Evolutionary conservation across 2,888 invertebrate genomes (phyloP).

Genomic region (Lochmaea crataegi): DNA sequence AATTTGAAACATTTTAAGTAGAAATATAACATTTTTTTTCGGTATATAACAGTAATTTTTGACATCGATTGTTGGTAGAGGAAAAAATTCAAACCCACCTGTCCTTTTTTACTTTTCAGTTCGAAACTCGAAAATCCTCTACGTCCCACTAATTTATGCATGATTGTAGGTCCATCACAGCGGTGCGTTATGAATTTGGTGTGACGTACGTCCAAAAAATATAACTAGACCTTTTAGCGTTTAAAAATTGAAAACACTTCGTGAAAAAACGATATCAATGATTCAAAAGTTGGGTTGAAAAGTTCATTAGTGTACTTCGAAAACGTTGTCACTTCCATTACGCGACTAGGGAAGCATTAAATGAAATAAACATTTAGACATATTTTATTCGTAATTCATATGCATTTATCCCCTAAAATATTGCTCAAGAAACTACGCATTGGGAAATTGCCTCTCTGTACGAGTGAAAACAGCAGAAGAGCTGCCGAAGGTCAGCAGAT

Average conservation of each 20-base stretch:
- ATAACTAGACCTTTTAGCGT: conserved; percentile 29
- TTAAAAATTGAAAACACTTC: conserved; percentile 27
- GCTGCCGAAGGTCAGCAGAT: too few species aligned
- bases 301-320: conserved; percentile 17
- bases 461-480: too few species aligned
- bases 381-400: too few species aligned
- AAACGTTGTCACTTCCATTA: background rate
- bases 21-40: background rate
- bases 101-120: background rate
- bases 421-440: too few species aligned
- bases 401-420: too few species aligned
- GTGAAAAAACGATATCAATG: conserved; percentile 22
- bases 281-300: conserved; percentile 26
- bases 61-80: background rate
- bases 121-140: conserved; percentile 27
- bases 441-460: too few species aligned
- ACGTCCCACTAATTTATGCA: conserved; percentile 30
- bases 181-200: conserved; percentile 28
- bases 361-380: too few species aligned
- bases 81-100: background rate
- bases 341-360: too few species aligned
- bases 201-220: conserved; percentile 29
- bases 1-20: too few species aligned
- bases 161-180: conserved; percentile 23
- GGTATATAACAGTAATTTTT: background rate